Conservation (phyloP, 2,888 invertebrate species). For the Idaea straminata region DNA sequence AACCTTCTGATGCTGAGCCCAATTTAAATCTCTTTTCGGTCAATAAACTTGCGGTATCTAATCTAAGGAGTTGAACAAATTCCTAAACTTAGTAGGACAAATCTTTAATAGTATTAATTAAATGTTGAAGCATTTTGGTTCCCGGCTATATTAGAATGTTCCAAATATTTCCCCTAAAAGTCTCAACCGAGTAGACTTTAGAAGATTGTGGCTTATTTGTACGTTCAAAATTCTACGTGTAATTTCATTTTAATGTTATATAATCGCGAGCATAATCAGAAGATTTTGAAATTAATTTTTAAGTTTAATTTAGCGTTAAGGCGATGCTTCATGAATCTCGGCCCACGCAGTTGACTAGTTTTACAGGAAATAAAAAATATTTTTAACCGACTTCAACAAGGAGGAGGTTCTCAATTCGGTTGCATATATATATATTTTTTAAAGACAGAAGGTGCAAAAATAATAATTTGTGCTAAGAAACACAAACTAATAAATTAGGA, state of each 20-base stretch:
- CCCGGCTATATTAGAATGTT: not conserved
- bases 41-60: not conserved
- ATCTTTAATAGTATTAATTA: not conserved
- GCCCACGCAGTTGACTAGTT: not conserved
- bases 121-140: not conserved
- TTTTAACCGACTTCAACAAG: no score
- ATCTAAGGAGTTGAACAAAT: not conserved
- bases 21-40: not conserved
- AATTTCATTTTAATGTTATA: not conserved
- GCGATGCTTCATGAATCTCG: not conserved
- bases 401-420: no score
- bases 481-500: no score
- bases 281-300: not conserved
- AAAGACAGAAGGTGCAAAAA: no score
- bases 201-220: not conserved
- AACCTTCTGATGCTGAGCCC: no score
- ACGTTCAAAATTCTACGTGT: not conserved
- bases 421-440: no score
- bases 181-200: not conserved
- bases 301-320: not conserved
- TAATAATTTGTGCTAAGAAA: no score
- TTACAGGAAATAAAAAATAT: no score
- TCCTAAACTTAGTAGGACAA: not conserved
- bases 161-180: not conserved
- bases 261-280: not conserved